A percentile compares a stretch with the other conserved stretches of the same genome.
These are phyloP conservation scores for Chaenogobius annularis DNA, from an alignment of 2,113 vertebrate genomes.

Conservation along the genomic window DNA sequence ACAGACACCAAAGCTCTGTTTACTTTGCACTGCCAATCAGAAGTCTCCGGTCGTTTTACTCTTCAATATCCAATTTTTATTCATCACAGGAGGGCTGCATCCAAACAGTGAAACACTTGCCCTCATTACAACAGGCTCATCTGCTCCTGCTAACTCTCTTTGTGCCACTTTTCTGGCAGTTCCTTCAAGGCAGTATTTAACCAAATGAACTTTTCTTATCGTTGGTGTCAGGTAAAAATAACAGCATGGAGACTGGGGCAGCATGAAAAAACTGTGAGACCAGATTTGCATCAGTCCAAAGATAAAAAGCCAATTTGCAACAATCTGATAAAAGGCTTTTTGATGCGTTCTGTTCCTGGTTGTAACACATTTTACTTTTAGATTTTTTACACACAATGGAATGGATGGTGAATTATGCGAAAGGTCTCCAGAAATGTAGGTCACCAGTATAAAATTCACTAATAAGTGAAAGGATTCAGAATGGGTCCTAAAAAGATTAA, in stretches of 20 bases:
- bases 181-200: constrained; percentile 7
- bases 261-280: constrained; percentile 50
- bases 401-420: background rate
- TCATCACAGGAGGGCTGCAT: constrained; percentile 19
- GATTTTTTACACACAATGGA: background rate
- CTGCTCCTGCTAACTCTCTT: background rate
- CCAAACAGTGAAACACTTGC: constrained; percentile 11
- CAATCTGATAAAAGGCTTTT: constrained; percentile 9
- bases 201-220: constrained; percentile 11
- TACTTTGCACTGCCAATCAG: constrained; percentile 57
- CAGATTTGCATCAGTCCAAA: constrained; percentile 26
- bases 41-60: constrained; percentile 20
- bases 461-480: background rate
- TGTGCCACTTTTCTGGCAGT: background rate
- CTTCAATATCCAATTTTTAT: constrained; percentile 57
- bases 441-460: background rate
- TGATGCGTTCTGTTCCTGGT: background rate
- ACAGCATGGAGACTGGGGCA: constrained; percentile 26
- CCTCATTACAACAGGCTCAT: constrained; percentile 18
- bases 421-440: background rate
- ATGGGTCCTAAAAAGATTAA: background rate
- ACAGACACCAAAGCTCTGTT: constrained; percentile 35
- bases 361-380: constrained; percentile 9
- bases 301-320: constrained; percentile 33
- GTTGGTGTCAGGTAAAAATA: constrained; percentile 55